Conservation (phyloP, 2,888 invertebrate genomes). For the Lycocerus yunnanus region DNA sequence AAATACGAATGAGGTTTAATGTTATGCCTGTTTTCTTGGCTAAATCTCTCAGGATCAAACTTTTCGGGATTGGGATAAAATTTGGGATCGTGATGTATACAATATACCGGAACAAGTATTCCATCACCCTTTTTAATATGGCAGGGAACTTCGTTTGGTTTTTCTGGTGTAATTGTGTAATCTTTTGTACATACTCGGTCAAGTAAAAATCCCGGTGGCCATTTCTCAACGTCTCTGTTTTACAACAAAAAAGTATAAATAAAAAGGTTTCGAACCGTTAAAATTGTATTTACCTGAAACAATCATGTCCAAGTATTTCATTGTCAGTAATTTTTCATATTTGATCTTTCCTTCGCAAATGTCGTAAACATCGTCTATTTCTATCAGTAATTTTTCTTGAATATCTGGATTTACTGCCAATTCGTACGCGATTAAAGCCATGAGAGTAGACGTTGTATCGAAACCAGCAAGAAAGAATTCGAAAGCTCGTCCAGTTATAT, state of each 20-base stretch:
- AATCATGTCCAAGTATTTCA: background rate
- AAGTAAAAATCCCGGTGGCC: conserved; percentile 36
- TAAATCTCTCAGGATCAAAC: conserved; percentile 52
- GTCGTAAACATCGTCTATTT: background rate
- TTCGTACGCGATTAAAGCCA: background rate
- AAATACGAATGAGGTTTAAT: conserved; percentile 54
- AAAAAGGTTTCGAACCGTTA: background rate
- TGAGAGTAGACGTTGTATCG: background rate
- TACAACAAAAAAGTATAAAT: background rate
- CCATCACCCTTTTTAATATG: conserved; percentile 19
- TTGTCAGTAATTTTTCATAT: background rate
- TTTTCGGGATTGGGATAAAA: conserved; percentile 43
- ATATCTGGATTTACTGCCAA: background rate
- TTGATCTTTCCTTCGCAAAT: background rate
- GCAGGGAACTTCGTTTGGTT: conserved; percentile 22
- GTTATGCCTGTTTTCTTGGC: conserved; percentile 60
- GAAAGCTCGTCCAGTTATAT: background rate
- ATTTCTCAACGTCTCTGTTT: conserved; percentile 34
- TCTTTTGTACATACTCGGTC: conserved; percentile 29
- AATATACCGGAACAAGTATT: conserved; percentile 33
- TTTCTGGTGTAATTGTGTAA: conserved; percentile 33
- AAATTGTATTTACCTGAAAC: background rate
- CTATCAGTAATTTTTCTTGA: background rate
- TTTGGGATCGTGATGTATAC: conserved; percentile 41
- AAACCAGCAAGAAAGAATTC: background rate